phyloP scores from a whole-genome alignment of 2,797 vertebrate species.

The Enteromius afrohamiltoni region DNA sequence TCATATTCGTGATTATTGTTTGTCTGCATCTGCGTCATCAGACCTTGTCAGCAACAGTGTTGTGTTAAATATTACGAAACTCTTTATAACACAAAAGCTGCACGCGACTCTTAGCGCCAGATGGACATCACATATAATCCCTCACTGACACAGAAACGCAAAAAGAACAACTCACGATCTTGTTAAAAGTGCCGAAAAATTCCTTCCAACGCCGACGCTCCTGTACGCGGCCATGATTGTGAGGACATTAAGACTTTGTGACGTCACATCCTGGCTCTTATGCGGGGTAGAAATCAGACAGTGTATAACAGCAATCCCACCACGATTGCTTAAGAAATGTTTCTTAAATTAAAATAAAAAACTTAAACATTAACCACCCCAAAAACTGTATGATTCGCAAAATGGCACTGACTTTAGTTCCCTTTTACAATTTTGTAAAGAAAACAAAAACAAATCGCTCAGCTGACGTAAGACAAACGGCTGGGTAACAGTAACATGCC shows the following conservation, averaged over 20 bases:
- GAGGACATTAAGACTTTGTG: not conserved
- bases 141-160: not conserved
- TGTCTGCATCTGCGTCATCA: conserved; percentile 30
- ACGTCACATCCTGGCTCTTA: conserved; percentile 14
- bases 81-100: not conserved
- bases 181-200: conserved; percentile 62
- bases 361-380: no score
- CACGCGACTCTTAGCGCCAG: not conserved
- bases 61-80: not conserved
- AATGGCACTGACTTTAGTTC: not conserved
- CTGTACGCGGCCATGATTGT: conserved; percentile 78
- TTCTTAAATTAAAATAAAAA: no score
- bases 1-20: not conserved
- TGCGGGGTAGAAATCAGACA: conserved; percentile 7
- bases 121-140: not conserved
- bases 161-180: conserved; percentile 68
- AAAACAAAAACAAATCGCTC: no score
- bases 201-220: conserved; percentile 65
- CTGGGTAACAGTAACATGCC: not conserved
- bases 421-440: no score
- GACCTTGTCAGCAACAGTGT: conserved; percentile 21
- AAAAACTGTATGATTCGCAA: not conserved
- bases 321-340: not conserved
- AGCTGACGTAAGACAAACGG: no score
- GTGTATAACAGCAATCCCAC: no score